A percentile compares a stretch with the other conserved stretches of the same genome.
Conservation (phyloP, 2,113 vertebrate species). For the Aldabrachelys gigantea region DNA sequence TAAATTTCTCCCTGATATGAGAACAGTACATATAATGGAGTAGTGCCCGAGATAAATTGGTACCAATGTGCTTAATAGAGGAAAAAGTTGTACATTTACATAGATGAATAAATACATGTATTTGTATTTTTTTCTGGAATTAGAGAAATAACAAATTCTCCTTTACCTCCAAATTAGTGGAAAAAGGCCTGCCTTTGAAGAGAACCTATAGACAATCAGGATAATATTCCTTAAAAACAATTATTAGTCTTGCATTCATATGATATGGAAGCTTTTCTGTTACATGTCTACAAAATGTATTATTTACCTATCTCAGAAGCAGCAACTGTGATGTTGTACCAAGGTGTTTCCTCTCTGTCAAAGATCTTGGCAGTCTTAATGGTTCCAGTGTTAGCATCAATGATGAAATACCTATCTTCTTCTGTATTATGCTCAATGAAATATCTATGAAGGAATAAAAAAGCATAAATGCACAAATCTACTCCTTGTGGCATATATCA, state of each 20-base stretch:
- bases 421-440: slow-evolving; percentile 85
- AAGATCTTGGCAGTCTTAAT: slow-evolving; percentile 89
- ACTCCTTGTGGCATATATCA: background rate
- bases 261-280: background rate
- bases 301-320: slow-evolving; percentile 94
- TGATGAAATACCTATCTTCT: slow-evolving; percentile 86
- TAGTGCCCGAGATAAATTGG: background rate
- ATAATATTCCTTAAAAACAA: background rate
- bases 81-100: background rate
- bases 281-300: background rate
- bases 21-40: background rate
- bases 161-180: background rate
- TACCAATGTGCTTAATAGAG: background rate
- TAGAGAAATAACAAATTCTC: background rate
- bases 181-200: accelerated
- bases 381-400: slow-evolving; percentile 88
- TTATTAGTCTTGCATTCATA: background rate
- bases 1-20: background rate
- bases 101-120: background rate
- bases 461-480: background rate
- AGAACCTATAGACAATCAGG: background rate
- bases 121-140: background rate
- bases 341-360: slow-evolving; percentile 91
- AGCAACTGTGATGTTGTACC: slow-evolving; percentile 95
- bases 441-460: slow-evolving; percentile 83